Conservation (phyloP, 2,113 vertebrate species). For the Phyllostomus hastatus region DNA sequence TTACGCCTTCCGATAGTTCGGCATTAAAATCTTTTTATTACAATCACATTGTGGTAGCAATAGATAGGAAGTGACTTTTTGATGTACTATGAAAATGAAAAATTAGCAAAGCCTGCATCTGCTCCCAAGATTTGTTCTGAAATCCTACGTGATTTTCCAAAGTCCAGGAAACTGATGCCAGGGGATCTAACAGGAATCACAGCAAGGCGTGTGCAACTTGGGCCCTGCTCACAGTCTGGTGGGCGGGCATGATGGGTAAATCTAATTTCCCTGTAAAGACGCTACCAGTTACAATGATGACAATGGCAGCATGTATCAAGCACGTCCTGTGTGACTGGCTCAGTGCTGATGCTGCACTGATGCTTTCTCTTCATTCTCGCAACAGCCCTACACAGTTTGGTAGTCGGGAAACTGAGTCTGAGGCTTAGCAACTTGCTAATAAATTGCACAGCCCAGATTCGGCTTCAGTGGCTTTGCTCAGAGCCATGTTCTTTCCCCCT, state of each 20-base stretch:
- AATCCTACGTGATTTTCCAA: background rate
- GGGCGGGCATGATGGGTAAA: no score
- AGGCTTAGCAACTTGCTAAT: background rate
- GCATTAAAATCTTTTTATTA: background rate
- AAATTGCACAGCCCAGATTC: background rate
- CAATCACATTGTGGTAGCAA: background rate
- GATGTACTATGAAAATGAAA: background rate
- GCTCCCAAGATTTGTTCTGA: background rate
- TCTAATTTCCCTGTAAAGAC: background rate
- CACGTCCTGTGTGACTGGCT: background rate
- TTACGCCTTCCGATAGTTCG: conserved; percentile 27
- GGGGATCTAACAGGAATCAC: background rate
- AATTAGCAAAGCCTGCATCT: background rate
- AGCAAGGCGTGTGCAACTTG: fast-evolving
- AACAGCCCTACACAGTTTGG: background rate
- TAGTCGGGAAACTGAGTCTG: background rate
- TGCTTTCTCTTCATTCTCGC: background rate
- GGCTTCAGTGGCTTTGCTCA: background rate
- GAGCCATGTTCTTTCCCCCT: background rate
- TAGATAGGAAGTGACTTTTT: background rate
- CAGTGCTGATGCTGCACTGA: fast-evolving
- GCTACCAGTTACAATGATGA: background rate
- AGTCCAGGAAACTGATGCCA: background rate
- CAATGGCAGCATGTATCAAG: background rate
- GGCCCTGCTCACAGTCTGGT: background rate